phyloP scores from a whole-genome alignment of 2,888 invertebrate species.

The Panopea generosa region DNA sequence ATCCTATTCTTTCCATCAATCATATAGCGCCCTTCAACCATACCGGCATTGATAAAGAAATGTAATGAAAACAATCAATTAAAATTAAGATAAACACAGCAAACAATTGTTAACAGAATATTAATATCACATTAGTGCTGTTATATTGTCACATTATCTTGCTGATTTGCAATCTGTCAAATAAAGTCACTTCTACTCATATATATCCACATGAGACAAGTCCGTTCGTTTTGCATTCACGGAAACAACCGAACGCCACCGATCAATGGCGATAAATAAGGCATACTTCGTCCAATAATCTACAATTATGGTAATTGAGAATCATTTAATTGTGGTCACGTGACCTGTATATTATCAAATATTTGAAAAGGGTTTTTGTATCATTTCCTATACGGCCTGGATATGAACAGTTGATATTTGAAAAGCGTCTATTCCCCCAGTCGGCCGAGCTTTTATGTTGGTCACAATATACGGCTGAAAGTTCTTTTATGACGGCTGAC shows the following conservation, averaged over 20 bases:
- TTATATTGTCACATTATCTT: too few relatives aligned
- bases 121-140: too few relatives aligned
- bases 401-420: conserved; percentile 26
- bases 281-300: conserved; percentile 31
- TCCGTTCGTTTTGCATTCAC: too few relatives aligned
- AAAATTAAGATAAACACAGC: too few relatives aligned
- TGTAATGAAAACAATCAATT: too few relatives aligned
- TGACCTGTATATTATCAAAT: conserved; percentile 61
- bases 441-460: conserved; percentile 17
- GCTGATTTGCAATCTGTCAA: too few relatives aligned
- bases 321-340: conserved; percentile 56
- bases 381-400: conserved; percentile 33
- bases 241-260: conserved; percentile 12
- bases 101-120: too few relatives aligned
- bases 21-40: too few relatives aligned
- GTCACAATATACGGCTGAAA: conserved; percentile 47
- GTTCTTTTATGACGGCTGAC: conserved; percentile 52
- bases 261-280: background rate
- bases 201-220: too few relatives aligned
- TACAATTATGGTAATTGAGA: conserved; percentile 57
- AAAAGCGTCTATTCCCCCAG: conserved; percentile 37
- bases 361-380: conserved; percentile 60
- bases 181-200: too few relatives aligned
- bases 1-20: too few relatives aligned
- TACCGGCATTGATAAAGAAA: too few relatives aligned